Conservation (phyloP, 2,888 invertebrate species). For the Athalia cordata region DNA sequence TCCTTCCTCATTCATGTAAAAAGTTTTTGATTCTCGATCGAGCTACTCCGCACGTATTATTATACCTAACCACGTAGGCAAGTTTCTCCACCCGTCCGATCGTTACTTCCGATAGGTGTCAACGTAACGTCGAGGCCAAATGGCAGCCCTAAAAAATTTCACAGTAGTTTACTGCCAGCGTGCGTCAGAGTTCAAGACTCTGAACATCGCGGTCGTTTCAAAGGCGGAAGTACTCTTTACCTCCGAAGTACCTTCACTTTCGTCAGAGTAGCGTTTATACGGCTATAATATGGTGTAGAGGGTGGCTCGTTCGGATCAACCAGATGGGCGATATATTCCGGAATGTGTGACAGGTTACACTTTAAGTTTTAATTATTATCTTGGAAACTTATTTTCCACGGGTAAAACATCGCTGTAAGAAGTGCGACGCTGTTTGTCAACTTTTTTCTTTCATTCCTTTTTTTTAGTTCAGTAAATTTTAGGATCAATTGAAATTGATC, state of each 20-base stretch:
- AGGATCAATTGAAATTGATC: slow-evolving; percentile 4
- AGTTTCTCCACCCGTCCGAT: slow-evolving; percentile 12
- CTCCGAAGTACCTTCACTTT: slow-evolving; percentile 32
- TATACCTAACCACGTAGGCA: neutral
- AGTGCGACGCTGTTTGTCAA: neutral
- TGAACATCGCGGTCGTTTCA: slow-evolving; percentile 24
- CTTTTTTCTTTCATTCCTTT: neutral
- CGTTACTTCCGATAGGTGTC: slow-evolving; percentile 25
- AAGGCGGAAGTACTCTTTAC: slow-evolving; percentile 31
- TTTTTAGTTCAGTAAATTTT: neutral
- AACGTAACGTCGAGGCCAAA: slow-evolving; percentile 22
- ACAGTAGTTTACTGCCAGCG: slow-evolving; percentile 35
- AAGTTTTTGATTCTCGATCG: neutral
- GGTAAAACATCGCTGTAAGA: neutral
- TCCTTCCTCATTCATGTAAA: neutral
- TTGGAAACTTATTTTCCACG: neutral
- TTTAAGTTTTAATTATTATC: neutral
- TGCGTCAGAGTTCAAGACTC: slow-evolving; percentile 21
- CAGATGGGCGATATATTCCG: neutral
- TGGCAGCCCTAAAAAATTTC: slow-evolving; percentile 35
- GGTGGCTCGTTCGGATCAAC: slow-evolving; percentile 16
- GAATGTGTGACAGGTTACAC: neutral
- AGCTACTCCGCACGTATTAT: neutral
- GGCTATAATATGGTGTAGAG: neutral
- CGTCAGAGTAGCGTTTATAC: slow-evolving; percentile 28